Conservation (phyloP, 1,140 invertebrate genomes). For the Micrasema minimum region DNA sequence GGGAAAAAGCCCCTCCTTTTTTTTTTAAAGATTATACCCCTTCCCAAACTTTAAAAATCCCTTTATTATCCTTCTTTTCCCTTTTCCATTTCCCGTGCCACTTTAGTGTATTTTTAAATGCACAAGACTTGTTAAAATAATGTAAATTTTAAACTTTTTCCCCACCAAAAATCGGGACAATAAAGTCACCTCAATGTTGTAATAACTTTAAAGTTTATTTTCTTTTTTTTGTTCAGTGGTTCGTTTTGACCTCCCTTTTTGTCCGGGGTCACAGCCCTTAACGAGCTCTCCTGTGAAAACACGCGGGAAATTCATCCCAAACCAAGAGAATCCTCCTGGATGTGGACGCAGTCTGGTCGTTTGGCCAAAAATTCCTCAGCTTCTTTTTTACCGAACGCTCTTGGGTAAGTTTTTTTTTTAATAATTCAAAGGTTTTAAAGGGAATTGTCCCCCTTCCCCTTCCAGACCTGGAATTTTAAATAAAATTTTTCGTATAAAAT, state of each 20-base stretch:
- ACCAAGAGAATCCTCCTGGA: slow-evolving; percentile 77
- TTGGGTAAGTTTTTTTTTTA: slow-evolving; percentile 75
- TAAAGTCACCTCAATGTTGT: too few species aligned
- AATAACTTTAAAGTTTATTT: too few species aligned
- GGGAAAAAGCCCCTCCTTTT: too few species aligned
- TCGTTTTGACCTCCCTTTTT: slow-evolving; percentile 66
- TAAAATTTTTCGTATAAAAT: background rate
- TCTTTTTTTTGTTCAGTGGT: slow-evolving; percentile 73
- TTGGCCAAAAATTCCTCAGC: slow-evolving; percentile 74
- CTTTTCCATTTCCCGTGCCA: too few species aligned
- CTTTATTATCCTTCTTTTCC: too few species aligned
- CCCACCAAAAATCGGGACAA: too few species aligned
- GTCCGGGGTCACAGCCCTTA: slow-evolving; percentile 67
- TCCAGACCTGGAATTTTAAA: background rate
- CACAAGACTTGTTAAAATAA: too few species aligned
- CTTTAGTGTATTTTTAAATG: too few species aligned
- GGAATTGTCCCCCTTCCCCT: background rate
- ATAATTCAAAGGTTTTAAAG: too few species aligned
- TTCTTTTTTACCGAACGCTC: slow-evolving; percentile 86
- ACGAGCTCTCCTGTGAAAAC: slow-evolving; percentile 75
- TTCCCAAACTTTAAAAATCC: too few species aligned
- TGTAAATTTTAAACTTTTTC: too few species aligned
- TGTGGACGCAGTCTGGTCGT: slow-evolving; percentile 81
- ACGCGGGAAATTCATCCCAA: slow-evolving; percentile 77
- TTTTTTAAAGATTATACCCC: too few species aligned